Evolutionary conservation across 2,888 invertebrate species (phyloP), one percentile per base, ranked within the genome.

Genomic region (Lasioglossum lativentre): DNA sequence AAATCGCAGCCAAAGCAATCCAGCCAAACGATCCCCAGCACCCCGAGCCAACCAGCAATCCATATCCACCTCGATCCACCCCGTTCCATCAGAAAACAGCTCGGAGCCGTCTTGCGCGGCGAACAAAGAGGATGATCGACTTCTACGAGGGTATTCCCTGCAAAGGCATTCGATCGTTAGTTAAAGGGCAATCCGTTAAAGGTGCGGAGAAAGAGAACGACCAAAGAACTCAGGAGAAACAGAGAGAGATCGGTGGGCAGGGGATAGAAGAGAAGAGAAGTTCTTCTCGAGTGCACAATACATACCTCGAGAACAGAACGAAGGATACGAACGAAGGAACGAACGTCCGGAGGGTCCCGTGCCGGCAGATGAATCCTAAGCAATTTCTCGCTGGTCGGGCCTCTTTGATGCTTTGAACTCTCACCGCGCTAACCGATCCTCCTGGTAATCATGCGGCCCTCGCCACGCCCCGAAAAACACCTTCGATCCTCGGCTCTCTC

Each of bases 401-500:
- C 91, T 92, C 94, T 95, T 95, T 95, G 95, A 95, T 95, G 95
- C 95, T 95, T 95, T 95, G 95, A 95, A 95, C 95, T 95, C 94
- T 95, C 94, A 95, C 95, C 95, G 95, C 95, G 92, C 94, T 94
- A 94, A 94, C 95, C 94, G 94, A 94, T 94, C 94, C 94, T 93
- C 93, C 93, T 93, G 95, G 94, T 95, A 95, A 95, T 95, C 95
- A 95, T 92, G 93, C 94, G 93, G 93, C 91, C 93, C 92, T 91
- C 88, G 94, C 95, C 95, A 95, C 95, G 95, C 95, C 95, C 94
- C 94, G 93, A 95, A 95, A 94, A 95, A 95, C 95, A 95, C 95
- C 95, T 92, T 92, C 91, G 88, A 80, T 81, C 83, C 85, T 85
- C 78, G 77, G 38, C 30, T 38, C 45, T 71, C 30, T 72, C 72